A percentile compares a stretch with the other conserved stretches of the same genome.
phyloP scores from a whole-genome alignment of 2,113 vertebrate genomes.

The Stictonetta naevosa region DNA sequence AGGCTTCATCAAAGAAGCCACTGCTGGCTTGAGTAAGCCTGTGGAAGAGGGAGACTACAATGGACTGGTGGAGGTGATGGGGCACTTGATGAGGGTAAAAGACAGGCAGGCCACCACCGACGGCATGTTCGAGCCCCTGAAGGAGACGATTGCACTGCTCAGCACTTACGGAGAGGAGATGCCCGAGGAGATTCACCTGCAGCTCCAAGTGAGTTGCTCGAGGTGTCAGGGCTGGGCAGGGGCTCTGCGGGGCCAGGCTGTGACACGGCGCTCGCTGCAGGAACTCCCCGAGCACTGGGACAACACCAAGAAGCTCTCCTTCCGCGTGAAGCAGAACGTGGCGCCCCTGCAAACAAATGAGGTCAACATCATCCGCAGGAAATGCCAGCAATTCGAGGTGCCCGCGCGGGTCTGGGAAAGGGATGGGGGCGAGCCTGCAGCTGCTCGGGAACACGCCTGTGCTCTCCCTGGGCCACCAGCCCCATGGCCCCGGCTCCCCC shows the following conservation, averaged over 20 bases:
- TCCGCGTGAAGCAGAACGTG: conserved; percentile 68
- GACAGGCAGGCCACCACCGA: conserved; percentile 68
- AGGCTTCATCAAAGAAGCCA: conserved; percentile 66
- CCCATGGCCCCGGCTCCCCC: neutral
- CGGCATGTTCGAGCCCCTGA: conserved; percentile 78
- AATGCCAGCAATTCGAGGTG: conserved; percentile 81
- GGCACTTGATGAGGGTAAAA: conserved; percentile 71
- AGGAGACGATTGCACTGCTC: conserved; percentile 75
- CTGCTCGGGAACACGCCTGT: rapidly evolving
- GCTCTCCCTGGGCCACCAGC: rapidly evolving
- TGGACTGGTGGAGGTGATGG: conserved; percentile 75
- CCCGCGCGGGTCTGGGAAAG: rapidly evolving
- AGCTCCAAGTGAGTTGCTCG: conserved; percentile 49
- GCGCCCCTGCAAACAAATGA: conserved; percentile 77
- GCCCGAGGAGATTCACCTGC: conserved; percentile 68
- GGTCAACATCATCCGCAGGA: conserved; percentile 66
- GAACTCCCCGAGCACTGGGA: conserved; percentile 80
- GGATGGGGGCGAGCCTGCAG: rapidly evolving
- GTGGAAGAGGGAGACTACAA: conserved; percentile 76
- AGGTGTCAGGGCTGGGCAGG: rapidly evolving
- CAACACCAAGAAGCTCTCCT: conserved; percentile 75
- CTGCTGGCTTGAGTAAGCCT: conserved; percentile 36
- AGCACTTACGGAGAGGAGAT: conserved; percentile 75
- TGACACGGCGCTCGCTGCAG: neutral
- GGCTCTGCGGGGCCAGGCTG: neutral